Base-by-base conservation (phyloP, 1,140 invertebrate genomes). In the Diachasmimorpha longicaudata region DNA sequence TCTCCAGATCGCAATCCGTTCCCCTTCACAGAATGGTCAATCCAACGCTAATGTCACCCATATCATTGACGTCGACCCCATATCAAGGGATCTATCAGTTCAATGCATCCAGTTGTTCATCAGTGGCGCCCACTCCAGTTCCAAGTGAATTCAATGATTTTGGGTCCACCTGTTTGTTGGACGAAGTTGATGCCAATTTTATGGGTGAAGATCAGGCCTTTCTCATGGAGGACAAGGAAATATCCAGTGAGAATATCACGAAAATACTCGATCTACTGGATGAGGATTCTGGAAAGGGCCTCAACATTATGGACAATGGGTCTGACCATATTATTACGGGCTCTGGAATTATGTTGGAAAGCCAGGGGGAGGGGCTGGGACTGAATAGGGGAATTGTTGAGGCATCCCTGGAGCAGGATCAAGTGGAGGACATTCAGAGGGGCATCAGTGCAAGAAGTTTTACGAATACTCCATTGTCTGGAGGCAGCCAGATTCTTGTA, bases 1-100 rank as follows among this genome's bases (percentile, higher is more conserved):
- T 89, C 2, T 92, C 91, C 77, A 89, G 94, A 55, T 94, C 93
- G 4, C 94, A 94, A 80, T 95, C 94, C 0, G 94, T 95, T 23
- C 94, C 94, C 0, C 83, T 94, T n/a, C 92, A 93, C 80, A 90
- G 92, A 70, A 93, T 92, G 91, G 86, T 89, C 11, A 86, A 85
- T 80, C 84, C 85, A 0, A 81, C 83, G 14, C 74, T 88, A 4
- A 82, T 87, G 73, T 89, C 88, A 4, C 85, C 85, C 4, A 81
- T 83, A 16, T 14, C 81, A 83, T 25, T 79, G 85, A 42, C 82
- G 2, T 77, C 81, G 8, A 79, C 87, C 39, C 79, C 76, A 67
- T 85, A 88, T 77, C 81, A 84, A 5, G 82, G 84, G 11, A 23
- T 19, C 78, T 83, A 86, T 16, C 81, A 84, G 31, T 88, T 88